Evolutionary conservation across 1,140 invertebrate genomes (phyloP), one percentile per base, ranked within the genome.

Genomic region (Eciton burchellii): DNA sequence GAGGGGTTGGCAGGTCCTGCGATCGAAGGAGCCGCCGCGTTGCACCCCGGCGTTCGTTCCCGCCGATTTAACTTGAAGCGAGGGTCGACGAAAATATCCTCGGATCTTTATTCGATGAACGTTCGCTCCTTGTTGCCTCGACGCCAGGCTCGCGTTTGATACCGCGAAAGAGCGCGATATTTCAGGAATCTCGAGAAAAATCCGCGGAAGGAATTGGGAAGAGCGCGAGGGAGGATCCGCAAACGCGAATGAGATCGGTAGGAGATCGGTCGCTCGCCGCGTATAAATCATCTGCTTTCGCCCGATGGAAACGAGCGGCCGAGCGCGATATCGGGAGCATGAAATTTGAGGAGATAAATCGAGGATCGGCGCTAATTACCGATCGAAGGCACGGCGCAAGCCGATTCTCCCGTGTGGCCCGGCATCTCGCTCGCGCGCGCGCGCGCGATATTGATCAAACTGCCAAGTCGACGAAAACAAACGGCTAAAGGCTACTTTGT

Each of bases 71-170:
- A 73, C 60, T 79, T 52, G 12, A 9, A 45, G 21, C 76, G 41
- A 49, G 71, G 85, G 77, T 81, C 68, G 68, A 79, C 65, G 57
- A 85, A 68, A 73, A 63, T 85, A 72, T 68, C 83, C 47, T 57
- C 52, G 54, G 72, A 66, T 81, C 57, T 81, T 47, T 82, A 68
- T 65, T 52, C 62, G 24, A 52, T 24, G 56, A 57, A 76, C 60
- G 16, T 35, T 35, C 35, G 35, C 6, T 35, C 16, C 16, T 11
- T 1, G 24, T 74, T 63, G 43, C 14, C 62, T 74, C 41, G 26
- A 47, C 8, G n/a, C 14, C 8, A 66, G 0, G 5, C 11, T 49
- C 9, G 0, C 19, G 11, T 47, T 56, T 41, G 1, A 47, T 45
- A 5, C 19, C 60, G 45, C 21, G 43, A n/a, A 3, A 9, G 16